These are phyloP conservation scores for Macroglossus sobrinus DNA, from an alignment of 2,113 vertebrate genomes.

Conservation along the genomic window DNA sequence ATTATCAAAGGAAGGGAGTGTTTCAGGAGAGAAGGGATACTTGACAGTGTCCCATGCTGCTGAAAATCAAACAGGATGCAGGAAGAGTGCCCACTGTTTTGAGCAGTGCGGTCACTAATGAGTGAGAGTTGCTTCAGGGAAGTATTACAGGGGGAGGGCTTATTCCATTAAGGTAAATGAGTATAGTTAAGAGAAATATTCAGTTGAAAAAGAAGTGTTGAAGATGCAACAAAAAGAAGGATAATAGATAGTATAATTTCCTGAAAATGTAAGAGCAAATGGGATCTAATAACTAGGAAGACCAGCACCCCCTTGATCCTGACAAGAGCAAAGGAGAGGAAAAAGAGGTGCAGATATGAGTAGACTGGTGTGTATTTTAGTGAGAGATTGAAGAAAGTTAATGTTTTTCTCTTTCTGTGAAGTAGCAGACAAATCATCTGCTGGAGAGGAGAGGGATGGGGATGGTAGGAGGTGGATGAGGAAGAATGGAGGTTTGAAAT, in stretches of 20 bases:
- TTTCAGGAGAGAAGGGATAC: background rate
- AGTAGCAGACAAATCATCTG: background rate
- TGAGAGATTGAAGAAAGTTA: background rate
- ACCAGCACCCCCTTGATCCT: rapidly evolving
- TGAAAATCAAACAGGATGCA: background rate
- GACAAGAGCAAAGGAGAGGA: background rate
- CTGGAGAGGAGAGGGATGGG: background rate
- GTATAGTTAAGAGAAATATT: background rate
- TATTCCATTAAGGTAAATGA: background rate
- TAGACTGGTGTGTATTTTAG: background rate
- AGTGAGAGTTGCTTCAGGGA: background rate
- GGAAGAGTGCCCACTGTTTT: background rate
- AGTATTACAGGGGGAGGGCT: background rate
- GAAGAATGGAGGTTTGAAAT: background rate
- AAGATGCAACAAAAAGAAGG: background rate
- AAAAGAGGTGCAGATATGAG: background rate
- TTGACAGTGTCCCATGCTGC: background rate
- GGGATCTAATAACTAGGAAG: background rate
- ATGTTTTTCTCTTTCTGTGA: background rate
- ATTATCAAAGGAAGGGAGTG: background rate
- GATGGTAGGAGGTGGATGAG: background rate
- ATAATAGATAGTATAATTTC: background rate
- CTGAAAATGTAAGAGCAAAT: background rate
- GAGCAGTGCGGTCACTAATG: background rate
- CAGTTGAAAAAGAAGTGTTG: background rate